Evolutionary conservation across 2,888 invertebrate genomes (phyloP), one percentile per base, ranked within the genome.

Genomic region (Phytoseiulus persimilis): DNA sequence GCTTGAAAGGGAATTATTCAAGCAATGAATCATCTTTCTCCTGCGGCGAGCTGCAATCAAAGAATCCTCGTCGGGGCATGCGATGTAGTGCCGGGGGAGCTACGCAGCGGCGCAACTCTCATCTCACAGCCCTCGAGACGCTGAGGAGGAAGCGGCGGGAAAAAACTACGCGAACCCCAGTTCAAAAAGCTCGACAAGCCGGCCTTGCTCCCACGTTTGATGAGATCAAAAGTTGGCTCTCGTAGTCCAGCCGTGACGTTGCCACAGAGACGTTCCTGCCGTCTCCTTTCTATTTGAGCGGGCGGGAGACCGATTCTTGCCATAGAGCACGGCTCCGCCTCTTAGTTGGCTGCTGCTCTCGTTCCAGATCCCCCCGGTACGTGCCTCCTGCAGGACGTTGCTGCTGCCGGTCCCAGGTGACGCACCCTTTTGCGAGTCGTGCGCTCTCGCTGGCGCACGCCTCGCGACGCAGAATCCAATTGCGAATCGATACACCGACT

Each of bases 341-440:
- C 65, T 65, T 6, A 65, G 65, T 65, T 65, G 65, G 65, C 65
- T 65, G 65, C 65, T 28, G 28, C 65, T 65, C 65, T 14, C 23
- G 65, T 28, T 28, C 18, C 65, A 28, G 65, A 65, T 65, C 65
- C 5, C 9, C 39, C 65, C 18, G 65, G 9, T 65, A 65, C 65
- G 65, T 65, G 65, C 65, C 65, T 65, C 18, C 28, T 65, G 65
- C 65, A 65, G 65, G 5, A 65, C 65, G 65, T 65, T 65, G 65
- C 65, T 65, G 18, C 65, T 65, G 65, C 28, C 65, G 65, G 65
- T 65, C 65, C 65, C 65, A 65, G 65, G 65, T 65, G 65, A 65
- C 65, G 65, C 65, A 65, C 65, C 65, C 65, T 65, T 46, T 65
- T 65, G 65, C 65, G 65, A 65, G 65, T 65, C 65, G 65, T 65